A percentile compares a stretch with the other conserved stretches of the same genome.
These are phyloP conservation scores for Frieseomelitta varia DNA, from an alignment of 1,140 invertebrate genomes.

Conservation along the genomic window DNA sequence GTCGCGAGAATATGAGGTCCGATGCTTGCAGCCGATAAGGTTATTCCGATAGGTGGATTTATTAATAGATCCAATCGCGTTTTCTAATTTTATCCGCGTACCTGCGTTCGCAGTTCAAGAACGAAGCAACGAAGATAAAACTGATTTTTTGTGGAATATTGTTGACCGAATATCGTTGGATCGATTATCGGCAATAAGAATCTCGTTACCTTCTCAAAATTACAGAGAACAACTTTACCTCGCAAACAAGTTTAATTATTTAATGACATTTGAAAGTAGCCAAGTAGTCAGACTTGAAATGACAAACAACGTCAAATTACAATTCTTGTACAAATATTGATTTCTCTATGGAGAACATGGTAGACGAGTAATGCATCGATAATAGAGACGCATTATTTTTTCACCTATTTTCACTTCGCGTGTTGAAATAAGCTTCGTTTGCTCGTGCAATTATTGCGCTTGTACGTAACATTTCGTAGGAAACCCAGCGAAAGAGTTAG, in stretches of 20 bases:
- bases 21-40: not conserved
- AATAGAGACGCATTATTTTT: not conserved
- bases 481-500: not conserved
- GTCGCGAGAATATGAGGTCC: slow-evolving; percentile 12
- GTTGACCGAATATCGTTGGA: fast-evolving
- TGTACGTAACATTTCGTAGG: not conserved
- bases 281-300: not conserved
- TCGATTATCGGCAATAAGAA: not conserved
- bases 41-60: not conserved
- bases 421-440: not conserved
- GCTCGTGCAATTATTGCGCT: not conserved
- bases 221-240: not conserved
- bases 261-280: not conserved
- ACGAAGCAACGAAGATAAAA: not conserved
- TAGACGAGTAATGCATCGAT: not conserved
- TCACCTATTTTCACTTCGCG: not conserved
- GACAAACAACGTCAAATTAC: not conserved
- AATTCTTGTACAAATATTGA: not conserved
- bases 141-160: not conserved
- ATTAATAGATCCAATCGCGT: not conserved
- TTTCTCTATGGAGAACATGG: not conserved
- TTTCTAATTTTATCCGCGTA: not conserved
- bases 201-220: not conserved
- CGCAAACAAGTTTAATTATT: not conserved
- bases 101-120: not conserved